Evolutionary conservation across 2,113 vertebrate species (phyloP).

Genomic region (Lynx canadensis): DNA sequence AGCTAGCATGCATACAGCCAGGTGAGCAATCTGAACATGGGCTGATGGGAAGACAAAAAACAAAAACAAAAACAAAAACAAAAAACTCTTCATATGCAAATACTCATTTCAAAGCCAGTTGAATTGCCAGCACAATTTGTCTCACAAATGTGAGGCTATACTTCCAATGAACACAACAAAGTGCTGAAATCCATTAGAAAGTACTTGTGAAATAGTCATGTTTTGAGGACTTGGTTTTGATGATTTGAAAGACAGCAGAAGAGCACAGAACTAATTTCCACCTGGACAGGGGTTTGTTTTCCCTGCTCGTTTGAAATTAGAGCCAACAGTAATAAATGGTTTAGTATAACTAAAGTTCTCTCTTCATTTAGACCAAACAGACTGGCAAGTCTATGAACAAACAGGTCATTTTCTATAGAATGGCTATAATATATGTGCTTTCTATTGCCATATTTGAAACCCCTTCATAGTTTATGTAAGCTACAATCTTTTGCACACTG

Average conservation of each 20-base stretch:
- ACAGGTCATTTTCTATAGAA: conserved; percentile 2
- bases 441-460: conserved; percentile 14
- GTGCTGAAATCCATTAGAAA: conserved; percentile 29
- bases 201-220: background rate
- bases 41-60: background rate
- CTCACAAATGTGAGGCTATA: conserved; percentile 8
- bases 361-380: conserved; percentile 26
- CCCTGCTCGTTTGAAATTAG: background rate
- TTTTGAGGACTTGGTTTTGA: conserved; percentile 33
- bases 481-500: background rate
- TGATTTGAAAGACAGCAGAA: conserved; percentile 21
- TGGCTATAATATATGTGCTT: background rate
- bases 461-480: background rate
- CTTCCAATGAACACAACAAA: conserved; percentile 14
- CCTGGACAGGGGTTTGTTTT: background rate
- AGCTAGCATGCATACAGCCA: background rate
- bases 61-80: background rate
- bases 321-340: background rate
- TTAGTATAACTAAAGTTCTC: background rate
- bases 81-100: background rate
- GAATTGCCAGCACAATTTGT: background rate
- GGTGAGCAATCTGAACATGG: background rate
- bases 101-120: background rate
- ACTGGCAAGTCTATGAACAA: background rate
- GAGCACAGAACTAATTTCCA: conserved; percentile 25